Evolutionary conservation across 1,140 invertebrate genomes (phyloP), one percentile per base, ranked within the genome.

Genomic region (Parasteatoda tepidariorum): DNA sequence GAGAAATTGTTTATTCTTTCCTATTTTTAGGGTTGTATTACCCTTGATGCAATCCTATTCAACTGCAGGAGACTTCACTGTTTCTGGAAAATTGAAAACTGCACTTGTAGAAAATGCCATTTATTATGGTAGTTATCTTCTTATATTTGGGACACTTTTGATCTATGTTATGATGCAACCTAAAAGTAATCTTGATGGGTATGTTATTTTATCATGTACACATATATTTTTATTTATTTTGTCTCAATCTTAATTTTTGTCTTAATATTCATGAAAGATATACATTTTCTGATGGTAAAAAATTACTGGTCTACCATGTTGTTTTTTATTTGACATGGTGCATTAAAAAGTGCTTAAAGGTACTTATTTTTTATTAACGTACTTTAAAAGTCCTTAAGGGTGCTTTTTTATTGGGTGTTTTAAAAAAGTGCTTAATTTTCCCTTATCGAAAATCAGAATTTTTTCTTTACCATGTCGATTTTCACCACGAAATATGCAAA

Each of bases 21-120:
- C 28, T 75, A 33, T 38, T 67, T 85, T 48, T 85, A 95, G 95
- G 97, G 89, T 99, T 5, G 93, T 99, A 54, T 93, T 99, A 89
- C 98, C 98, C 1, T 92, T 99, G 88, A 99, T 99, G 97, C 98
- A 99, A 88, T 99, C 97, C 0, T 99, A 99, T 88, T 96, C 96
- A 67, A 97, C 97, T 90, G 96, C 98, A 4, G 98, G 98, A 31
- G 97, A 99, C 88, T 99, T 99, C 88, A 97, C 95, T 3, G 92
- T 98, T 0, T 93, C 93, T 88, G 97, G 97, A 41, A 99, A 99
- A 91, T 89, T 99, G 2, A 97, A 96, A 89, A 97, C 97, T 15
- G 96, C 98, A 5, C 88, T 99, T 30, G 94, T 98, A 66, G 97
- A 98, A 87, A 99, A 99, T 91, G 95, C 95, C 11, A 97, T 99